A percentile compares a stretch with the other conserved stretches of the same genome.
Evolutionary conservation across 2,888 invertebrate species (phyloP).

Genomic region (Seladonia tumulorum): DNA sequence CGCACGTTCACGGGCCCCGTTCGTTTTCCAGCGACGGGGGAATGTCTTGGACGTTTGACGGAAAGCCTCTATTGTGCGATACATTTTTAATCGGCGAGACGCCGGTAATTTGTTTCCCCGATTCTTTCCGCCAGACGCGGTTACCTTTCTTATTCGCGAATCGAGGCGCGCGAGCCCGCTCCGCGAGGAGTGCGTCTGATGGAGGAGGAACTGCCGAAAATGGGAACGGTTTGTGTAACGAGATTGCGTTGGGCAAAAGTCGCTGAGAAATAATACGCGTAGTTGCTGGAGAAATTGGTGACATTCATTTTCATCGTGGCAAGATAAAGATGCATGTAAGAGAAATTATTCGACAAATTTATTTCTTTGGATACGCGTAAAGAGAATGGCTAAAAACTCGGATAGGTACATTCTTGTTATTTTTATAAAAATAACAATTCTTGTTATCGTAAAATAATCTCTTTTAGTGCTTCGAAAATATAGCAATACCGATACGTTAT

Average conservation of each 20-base stretch:
- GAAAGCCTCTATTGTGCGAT: constrained; percentile 77
- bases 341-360: no score
- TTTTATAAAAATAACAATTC: no score
- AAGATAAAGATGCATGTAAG: no score
- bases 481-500: no score
- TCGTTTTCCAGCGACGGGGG: constrained; percentile 48
- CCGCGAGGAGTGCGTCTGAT: background rate
- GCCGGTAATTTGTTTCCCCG: constrained; percentile 59
- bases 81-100: constrained; percentile 77
- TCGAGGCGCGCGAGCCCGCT: background rate
- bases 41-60: constrained; percentile 78
- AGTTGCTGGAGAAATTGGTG: background rate
- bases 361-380: no score
- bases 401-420: no score
- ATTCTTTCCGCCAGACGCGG: constrained; percentile 19
- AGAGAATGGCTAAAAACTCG: no score
- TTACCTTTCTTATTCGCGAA: background rate
- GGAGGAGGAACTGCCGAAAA: background rate
- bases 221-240: background rate
- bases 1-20: constrained; percentile 3
- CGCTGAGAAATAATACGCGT: no score
- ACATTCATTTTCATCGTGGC: no score
- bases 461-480: no score
- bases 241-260: background rate
- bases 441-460: no score